phyloP scores from a whole-genome alignment of 2,888 invertebrate species.

The Panzeria rudis region DNA sequence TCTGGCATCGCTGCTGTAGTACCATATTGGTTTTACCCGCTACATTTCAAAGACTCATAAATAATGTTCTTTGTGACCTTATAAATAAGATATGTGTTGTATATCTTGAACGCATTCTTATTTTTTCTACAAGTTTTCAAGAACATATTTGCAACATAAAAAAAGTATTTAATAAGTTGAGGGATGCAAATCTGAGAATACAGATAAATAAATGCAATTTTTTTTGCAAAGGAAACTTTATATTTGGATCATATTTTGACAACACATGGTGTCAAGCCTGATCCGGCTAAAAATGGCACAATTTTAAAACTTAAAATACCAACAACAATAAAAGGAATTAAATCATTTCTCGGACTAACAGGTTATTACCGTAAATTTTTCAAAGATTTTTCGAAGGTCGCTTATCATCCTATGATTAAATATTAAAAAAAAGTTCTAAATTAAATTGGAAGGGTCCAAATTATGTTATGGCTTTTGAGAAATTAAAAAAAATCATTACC shows the following conservation, averaged over 20 bases:
- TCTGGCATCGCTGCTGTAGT: too few relatives aligned
- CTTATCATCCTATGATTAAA: too few relatives aligned
- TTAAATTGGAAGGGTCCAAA: too few relatives aligned
- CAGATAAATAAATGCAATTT: not conserved
- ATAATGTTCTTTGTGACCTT: not conserved
- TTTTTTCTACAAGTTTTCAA: not conserved
- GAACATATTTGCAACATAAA: not conserved
- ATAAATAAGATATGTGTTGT: not conserved
- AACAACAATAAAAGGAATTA: not conserved
- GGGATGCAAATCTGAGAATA: not conserved
- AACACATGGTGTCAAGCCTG: too few relatives aligned
- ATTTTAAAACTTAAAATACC: not conserved
- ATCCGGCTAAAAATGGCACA: not conserved
- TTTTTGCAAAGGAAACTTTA: not conserved
- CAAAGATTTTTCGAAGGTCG: too few relatives aligned
- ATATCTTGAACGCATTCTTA: not conserved
- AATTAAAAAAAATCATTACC: not conserved
- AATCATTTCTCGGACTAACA: not conserved
- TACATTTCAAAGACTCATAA: not conserved
- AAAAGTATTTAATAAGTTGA: not conserved
- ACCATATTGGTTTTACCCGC: too few relatives aligned
- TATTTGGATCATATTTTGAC: not conserved
- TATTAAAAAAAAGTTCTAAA: too few relatives aligned
- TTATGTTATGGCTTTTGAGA: not conserved
- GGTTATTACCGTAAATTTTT: not conserved